Percentiles rank a stretch among this genome's conserved stretches.
Conservation (phyloP, 2,888 invertebrate genomes). For the Drosophila borealis region DNA sequence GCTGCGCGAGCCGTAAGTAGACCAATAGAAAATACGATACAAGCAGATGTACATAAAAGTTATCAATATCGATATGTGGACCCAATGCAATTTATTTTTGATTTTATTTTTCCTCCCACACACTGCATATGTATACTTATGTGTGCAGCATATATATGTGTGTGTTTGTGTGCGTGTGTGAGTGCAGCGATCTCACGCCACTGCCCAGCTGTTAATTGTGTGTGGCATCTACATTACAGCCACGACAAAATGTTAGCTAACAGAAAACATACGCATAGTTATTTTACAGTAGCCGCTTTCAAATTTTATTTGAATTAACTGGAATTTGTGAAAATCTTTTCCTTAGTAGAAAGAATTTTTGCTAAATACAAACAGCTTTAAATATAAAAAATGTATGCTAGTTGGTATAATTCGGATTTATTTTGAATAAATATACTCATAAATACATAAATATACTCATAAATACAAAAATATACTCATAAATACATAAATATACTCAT, state of each 20-base stretch:
- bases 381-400: too few species aligned
- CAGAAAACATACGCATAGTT: neutral
- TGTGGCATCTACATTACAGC: constrained; percentile 41
- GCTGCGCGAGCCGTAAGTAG: constrained; percentile 93
- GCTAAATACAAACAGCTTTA: too few species aligned
- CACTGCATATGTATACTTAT: neutral
- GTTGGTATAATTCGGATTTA: too few species aligned
- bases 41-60: neutral
- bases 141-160: constrained; percentile 7
- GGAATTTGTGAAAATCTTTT: too few species aligned
- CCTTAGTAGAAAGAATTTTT: too few species aligned
- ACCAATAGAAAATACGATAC: constrained; percentile 7
- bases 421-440: too few species aligned
- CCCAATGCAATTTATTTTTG: constrained; percentile 14
- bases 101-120: constrained; percentile 35
- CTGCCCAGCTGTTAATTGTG: constrained; percentile 45
- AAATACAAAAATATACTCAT: too few species aligned
- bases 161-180: constrained; percentile 12
- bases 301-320: too few species aligned
- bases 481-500: too few species aligned
- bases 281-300: too few species aligned
- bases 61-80: constrained; percentile 14
- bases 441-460: too few species aligned
- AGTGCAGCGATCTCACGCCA: constrained; percentile 35
- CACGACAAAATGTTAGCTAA: constrained; percentile 58